Evolutionary conservation across 2,113 vertebrate genomes (phyloP).

Genomic region (Scytalopus superciliaris): DNA sequence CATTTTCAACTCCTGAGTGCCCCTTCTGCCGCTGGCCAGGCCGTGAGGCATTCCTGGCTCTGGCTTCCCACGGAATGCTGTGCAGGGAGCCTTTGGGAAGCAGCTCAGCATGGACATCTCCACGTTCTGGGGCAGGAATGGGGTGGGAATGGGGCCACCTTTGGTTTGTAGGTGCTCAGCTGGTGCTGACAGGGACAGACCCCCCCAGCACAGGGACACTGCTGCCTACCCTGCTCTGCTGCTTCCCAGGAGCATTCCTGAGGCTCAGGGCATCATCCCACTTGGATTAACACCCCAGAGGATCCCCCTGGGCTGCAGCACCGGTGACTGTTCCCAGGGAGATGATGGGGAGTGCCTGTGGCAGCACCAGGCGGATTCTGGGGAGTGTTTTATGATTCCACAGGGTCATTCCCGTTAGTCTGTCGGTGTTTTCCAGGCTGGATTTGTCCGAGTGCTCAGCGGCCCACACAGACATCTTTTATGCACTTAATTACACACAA

Average conservation of each 20-base stretch:
- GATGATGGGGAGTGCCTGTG: neutral
- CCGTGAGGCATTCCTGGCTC: neutral
- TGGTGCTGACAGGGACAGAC: no score
- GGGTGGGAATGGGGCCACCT: no score
- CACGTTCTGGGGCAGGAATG: no score
- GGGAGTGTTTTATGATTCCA: neutral
- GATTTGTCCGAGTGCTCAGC: neutral
- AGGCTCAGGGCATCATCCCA: neutral
- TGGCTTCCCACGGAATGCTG: neutral
- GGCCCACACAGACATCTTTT: neutral
- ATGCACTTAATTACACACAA: slow-evolving; percentile 28
- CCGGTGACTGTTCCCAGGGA: neutral
- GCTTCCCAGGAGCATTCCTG: neutral
- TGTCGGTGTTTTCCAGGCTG: slow-evolving; percentile 34
- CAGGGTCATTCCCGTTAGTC: slow-evolving; percentile 7
- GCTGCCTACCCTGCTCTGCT: neutral
- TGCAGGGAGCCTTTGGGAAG: no score
- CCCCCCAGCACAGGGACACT: no score
- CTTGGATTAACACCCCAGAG: neutral
- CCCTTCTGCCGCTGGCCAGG: neutral
- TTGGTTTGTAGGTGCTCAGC: no score
- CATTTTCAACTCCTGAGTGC: no score
- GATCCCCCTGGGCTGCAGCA: neutral
- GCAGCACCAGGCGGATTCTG: neutral
- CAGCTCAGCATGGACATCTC: no score